Percentiles rank a stretch among this genome's conserved stretches.
Conservation (phyloP, 35 echinoderm and acorn worm genomes). For the Holothuria glaberrima region DNA sequence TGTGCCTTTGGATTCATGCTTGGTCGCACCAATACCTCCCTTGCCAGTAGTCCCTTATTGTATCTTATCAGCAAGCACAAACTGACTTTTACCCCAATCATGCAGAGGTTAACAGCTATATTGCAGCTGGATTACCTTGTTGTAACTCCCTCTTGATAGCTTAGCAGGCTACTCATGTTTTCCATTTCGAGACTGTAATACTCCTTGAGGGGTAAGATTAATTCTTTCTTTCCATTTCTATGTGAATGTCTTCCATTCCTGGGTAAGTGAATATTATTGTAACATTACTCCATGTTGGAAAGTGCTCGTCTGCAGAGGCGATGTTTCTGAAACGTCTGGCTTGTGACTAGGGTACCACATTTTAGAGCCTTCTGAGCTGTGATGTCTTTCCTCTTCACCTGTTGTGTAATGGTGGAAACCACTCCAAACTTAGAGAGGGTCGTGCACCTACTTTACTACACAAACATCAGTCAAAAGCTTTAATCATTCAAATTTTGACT, state of each 20-base stretch:
- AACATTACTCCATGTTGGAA: background rate
- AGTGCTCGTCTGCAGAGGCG: background rate
- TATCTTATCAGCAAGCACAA: conserved; percentile 39
- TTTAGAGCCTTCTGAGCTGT: too few species aligned
- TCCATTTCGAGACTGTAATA: background rate
- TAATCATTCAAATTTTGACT: conserved; percentile 8
- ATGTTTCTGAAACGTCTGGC: background rate
- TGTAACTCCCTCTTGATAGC: conserved; percentile 39
- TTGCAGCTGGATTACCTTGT: conserved; percentile 29
- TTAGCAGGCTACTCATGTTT: conserved; percentile 15
- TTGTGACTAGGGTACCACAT: background rate
- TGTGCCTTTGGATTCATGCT: too few species aligned
- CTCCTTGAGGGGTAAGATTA: too few species aligned
- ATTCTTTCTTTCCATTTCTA: too few species aligned
- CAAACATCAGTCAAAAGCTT: conserved; percentile 16
- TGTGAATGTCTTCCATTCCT: too few species aligned
- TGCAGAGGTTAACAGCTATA: conserved; percentile 50
- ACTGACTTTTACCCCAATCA: conserved; percentile 51
- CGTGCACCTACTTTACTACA: conserved; percentile 35
- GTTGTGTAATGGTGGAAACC: conserved; percentile 9
- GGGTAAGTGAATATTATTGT: background rate
- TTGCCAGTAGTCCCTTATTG: conserved; percentile 32
- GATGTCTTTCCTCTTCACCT: background rate
- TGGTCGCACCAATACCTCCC: background rate
- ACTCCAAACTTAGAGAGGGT: conserved; percentile 23